Evolutionary conservation across 2,797 vertebrate species (phyloP), one percentile per base, ranked within the genome.

Genomic region (Staurois parvus): DNA sequence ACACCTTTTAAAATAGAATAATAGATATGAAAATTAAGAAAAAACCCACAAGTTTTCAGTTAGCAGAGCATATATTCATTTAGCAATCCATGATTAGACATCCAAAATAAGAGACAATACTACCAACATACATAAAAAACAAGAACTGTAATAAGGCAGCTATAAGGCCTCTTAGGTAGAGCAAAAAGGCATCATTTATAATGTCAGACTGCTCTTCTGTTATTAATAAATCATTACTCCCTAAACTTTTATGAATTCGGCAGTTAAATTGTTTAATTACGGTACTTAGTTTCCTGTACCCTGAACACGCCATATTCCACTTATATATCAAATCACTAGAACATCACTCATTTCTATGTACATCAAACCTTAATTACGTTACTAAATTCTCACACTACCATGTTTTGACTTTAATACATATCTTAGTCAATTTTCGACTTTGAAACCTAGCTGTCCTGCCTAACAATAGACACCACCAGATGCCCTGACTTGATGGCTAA

Each of bases 101-200:
- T 59, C 45, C 40, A 24, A 30, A 56, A 75, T 34, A 81, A 30
- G 17, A 52, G 48, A 80, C 59, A 34, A 59, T 80, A 76, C 29
- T 7, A 45, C 17, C 12, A 64, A 70, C 32, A 70, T 8, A 70
- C 15, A 69, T 8, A 79, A 66, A 24, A 29, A 40, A 59, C 30
- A 62, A 26, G 7, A 52, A 8, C 56, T n/a, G 32, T 59, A 32
- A 69, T 81, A 76, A 81, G 72, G 64, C 62, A 81, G 70, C 59
- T 45, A 52, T 68, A 85, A 80, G 78, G 79, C 84, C 48, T 76
- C 79, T 64, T 12, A 24, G 72, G 77, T 68, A 30, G 42, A n/a
- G 59, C 42, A 59, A 48, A 70, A 24, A 29, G 2, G 7, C 17
- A 19, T 42, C n/a, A 40, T 26, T 34, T 40, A 24, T 37, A n/a